Evolutionary conservation across 2,888 invertebrate genomes (phyloP).

Genomic region (Drosophila robusta): DNA sequence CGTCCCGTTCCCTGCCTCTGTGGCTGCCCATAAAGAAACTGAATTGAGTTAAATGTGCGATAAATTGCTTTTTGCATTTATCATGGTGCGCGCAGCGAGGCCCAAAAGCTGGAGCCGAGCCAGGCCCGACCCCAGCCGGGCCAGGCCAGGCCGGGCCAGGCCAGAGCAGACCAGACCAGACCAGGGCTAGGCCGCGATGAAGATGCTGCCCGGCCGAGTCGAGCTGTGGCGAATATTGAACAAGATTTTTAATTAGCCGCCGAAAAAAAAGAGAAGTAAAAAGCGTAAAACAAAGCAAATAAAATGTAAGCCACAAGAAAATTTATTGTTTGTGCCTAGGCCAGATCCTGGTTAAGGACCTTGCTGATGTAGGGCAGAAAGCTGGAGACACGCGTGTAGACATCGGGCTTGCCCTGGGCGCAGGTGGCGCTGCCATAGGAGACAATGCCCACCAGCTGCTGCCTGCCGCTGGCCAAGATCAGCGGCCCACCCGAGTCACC

Average conservation of each 20-base stretch:
- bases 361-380: conserved; percentile 80
- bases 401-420: conserved; percentile 83
- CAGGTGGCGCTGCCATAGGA: conserved; percentile 83
- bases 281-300: conserved; percentile 2
- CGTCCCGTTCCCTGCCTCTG: conserved; percentile 7
- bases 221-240: conserved; percentile 75
- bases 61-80: conserved; percentile 82
- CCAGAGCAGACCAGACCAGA: conserved; percentile 5
- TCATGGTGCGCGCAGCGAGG: conserved; percentile 65
- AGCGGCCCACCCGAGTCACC: conserved; percentile 85
- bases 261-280: conserved; percentile 37
- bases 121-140: conserved; percentile 30
- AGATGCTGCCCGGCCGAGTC: conserved; percentile 37
- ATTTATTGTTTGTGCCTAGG: conserved; percentile 50
- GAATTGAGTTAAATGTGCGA: conserved; percentile 81
- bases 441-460: conserved; percentile 82
- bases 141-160: conserved; percentile 1
- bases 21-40: conserved; percentile 73
- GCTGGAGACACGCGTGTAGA: conserved; percentile 83
- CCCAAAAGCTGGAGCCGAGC: conserved; percentile 54
- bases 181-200: conserved; percentile 36
- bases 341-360: conserved; percentile 71
- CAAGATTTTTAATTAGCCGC: conserved; percentile 80
- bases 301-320: conserved; percentile 6
- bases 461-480: conserved; percentile 60